Conservation (phyloP, 1,140 invertebrate species). For the Drosophila ficusphila region DNA sequence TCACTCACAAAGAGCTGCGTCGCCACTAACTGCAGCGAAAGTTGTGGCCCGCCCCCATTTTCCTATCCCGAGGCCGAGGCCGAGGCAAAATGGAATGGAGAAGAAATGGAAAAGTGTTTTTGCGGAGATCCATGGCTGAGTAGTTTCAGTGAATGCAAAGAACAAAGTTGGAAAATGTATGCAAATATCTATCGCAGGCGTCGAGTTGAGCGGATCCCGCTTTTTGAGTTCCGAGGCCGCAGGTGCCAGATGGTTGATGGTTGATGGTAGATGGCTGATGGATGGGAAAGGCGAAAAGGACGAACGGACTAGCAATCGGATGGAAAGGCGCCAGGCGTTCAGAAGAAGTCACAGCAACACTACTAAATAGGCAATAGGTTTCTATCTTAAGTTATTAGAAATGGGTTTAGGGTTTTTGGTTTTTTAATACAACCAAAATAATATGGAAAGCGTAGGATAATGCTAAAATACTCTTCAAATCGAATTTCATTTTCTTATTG, state of each 20-base stretch:
- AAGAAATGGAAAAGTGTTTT: constrained; percentile 35
- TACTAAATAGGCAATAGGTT: too few relatives aligned
- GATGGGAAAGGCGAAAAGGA: too few relatives aligned
- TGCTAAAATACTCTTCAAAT: too few relatives aligned
- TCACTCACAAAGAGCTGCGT: constrained; percentile 65
- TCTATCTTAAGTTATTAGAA: too few relatives aligned
- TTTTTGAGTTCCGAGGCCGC: constrained; percentile 42
- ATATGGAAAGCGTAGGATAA: too few relatives aligned
- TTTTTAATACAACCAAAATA: too few relatives aligned
- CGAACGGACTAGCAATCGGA: background rate
- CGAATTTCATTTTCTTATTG: too few relatives aligned
- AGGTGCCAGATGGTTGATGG: constrained; percentile 67
- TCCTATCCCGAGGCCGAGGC: background rate
- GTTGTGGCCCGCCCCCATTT: constrained; percentile 24
- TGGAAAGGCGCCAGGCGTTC: constrained; percentile 7
- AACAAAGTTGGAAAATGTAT: constrained; percentile 74
- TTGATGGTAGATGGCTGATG: constrained; percentile 67
- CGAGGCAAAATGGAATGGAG: constrained; percentile 10
- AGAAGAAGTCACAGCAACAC: background rate
- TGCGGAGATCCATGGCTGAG: constrained; percentile 45
- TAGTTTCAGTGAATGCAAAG: constrained; percentile 33
- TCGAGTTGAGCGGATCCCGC: constrained; percentile 38
- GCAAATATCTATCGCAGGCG: constrained; percentile 69
- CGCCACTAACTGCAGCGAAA: constrained; percentile 53
- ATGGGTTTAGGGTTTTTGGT: too few relatives aligned